A percentile compares a stretch with the other conserved stretches of the same genome.
Evolutionary conservation across 2,113 vertebrate species (phyloP).

Genomic region (Dasyurus viverrinus): DNA sequence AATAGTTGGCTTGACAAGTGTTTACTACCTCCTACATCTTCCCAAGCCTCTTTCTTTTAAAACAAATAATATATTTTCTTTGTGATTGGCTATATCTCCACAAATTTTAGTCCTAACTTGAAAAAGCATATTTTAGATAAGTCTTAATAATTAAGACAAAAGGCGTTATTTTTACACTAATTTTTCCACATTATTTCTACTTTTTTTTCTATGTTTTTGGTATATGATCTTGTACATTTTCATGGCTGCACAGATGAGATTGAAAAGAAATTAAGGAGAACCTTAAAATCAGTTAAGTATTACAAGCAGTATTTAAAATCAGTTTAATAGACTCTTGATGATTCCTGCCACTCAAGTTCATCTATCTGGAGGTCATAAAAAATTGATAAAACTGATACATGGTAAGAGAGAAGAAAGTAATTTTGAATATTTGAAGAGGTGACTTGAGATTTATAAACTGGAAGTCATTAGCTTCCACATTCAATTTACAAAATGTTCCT

Average conservation of each 20-base stretch:
- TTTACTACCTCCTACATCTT: background rate
- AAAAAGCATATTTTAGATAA: slow-evolving; percentile 20
- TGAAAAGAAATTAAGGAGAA: background rate
- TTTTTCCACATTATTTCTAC: background rate
- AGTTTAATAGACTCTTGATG: background rate
- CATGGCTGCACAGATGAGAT: background rate
- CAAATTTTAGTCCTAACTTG: background rate
- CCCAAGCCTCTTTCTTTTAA: background rate
- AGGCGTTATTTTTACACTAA: background rate
- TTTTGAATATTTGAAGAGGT: background rate
- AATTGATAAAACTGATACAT: background rate
- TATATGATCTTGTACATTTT: background rate
- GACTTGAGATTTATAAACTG: background rate
- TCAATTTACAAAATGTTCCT: background rate
- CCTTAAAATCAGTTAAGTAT: background rate
- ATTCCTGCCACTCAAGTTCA: slow-evolving; percentile 17
- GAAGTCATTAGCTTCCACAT: slow-evolving; percentile 14
- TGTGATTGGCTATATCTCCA: background rate
- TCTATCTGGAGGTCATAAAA: background rate
- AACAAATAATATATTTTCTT: background rate
- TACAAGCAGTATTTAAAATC: background rate
- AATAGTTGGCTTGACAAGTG: background rate
- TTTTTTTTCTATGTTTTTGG: background rate
- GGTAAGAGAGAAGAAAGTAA: background rate
- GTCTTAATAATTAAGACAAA: background rate